phyloP scores from a whole-genome alignment of 2,113 vertebrate species.

The Malurus cyaneus region DNA sequence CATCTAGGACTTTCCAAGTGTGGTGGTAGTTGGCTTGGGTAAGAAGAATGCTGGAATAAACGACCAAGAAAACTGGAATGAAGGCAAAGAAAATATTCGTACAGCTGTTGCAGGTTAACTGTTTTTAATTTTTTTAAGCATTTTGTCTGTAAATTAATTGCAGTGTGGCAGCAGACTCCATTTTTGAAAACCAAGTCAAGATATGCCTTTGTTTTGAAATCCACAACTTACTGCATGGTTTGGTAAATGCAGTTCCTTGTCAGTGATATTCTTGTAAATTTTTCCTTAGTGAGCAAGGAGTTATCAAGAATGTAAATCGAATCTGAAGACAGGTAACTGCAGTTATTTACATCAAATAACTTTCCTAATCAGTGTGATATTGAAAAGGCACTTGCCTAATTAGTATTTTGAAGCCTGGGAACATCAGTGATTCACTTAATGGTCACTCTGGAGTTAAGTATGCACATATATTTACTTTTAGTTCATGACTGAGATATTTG shows the following conservation, averaged over 20 bases:
- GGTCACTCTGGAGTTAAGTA: background rate
- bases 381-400: background rate
- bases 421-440: background rate
- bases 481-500: background rate
- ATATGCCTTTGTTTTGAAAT: background rate
- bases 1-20: conserved; percentile 87
- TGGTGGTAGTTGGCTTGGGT: conserved; percentile 90
- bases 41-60: conserved; percentile 80
- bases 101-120: conserved; percentile 84
- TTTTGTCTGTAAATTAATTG: background rate
- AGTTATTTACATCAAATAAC: background rate
- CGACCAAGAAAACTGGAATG: conserved; percentile 87
- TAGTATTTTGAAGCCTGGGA: background rate
- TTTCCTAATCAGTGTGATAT: background rate
- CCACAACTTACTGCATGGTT: background rate
- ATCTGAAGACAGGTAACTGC: background rate
- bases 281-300: background rate
- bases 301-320: background rate
- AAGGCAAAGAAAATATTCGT: conserved; percentile 90
- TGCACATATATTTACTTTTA: background rate
- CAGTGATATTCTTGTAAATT: background rate
- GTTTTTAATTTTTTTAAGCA: background rate
- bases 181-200: background rate
- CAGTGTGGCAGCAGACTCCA: background rate
- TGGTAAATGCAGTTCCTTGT: background rate